Evolutionary conservation across 2,888 invertebrate genomes (phyloP), one percentile per base, ranked within the genome.

Genomic region (Epirrita christyi): DNA sequence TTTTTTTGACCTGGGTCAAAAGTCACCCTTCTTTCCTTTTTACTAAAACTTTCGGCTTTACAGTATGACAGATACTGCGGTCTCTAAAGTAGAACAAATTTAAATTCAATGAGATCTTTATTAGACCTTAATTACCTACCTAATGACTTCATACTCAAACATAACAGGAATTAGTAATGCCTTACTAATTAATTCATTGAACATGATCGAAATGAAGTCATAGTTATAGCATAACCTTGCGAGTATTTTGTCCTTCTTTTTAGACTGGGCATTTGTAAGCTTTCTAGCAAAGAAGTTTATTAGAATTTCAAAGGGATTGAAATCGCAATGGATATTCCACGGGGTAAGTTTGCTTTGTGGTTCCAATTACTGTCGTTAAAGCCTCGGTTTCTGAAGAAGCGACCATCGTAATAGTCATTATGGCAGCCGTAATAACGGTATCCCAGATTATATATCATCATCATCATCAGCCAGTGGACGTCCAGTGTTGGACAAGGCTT

Each of bases 111-210:
- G 29, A 48, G 36, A 40, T 48, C 38, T 38, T 48, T 34, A 41
- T 3, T 42, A 41, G 50, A 29, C 42, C 51, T 50, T 55, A 38
- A 38, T 29, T 40, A 47, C 15, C n/a, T n/a, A 46, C 28, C n/a
- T 32, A 47, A 34, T 42, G 46, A 41, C 13, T 44, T 50, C 49
- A 27, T 44, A 27, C 7, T 43, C 21, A 28, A 36, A 28, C 37
- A 11, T 15, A 42, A 28, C 21, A 28, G 11, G 11, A 29, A n/a
- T 57, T 51, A 54, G 53, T 54, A 54, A 59, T 32, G 14, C 28
- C 49, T 53, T 47, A 47, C 53, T 58, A 58, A 58, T 50, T n/a
- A 49, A 46, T 49, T 53, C 58, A 58, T 36, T 53, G 32, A 44
- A 38, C 36, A n/a, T 37, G 36, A 13, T 38, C 27, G 38, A 34